Evolutionary conservation across 2,797 vertebrate genomes (phyloP), one percentile per base, ranked within the genome.

Genomic region (Sebastes wilsoni): DNA sequence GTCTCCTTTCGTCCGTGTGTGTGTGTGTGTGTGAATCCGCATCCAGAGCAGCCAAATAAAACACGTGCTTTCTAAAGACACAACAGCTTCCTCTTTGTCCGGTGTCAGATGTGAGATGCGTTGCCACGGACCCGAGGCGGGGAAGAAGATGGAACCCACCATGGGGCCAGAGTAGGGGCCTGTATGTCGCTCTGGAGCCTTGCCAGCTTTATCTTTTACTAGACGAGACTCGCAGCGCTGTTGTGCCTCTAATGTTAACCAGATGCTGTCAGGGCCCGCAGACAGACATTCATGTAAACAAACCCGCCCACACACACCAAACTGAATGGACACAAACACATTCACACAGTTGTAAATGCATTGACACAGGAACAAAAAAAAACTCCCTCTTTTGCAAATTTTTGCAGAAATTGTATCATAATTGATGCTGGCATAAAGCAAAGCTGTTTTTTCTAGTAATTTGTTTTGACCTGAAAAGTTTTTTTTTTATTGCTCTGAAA

Each of bases 31-130:
- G 60, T 62, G 68, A 67, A 25, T 62, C 7, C 70, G 16, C 20
- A 16, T 18, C 20, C 8, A 8, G 46, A 18, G 46, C 66, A 79
- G 46, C 27, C 16, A 49, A 70, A 60, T 67, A 60, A 46, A 77
- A 58, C 3, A 8, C 10, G 4, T 16, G 23, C 5, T 32, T 30
- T 77, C 9, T 14, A 8, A 61, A 68, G 18, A 67, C 60, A 34
- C 68, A 82, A 87, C 79, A 71, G 67, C 49, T 71, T 72, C 62
- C 34, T 84, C 84, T 83, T 81, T 88, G 81, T 88, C 60, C 61
- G 5, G 56, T 9, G 25, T 68, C 8, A 25, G 62, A 84, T 74
- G 28, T 67, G n/a, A 80, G 77, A 72, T 69, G 14, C 23, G 82
- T 36, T 25, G 34, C 34, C 62, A 55, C 20, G 80, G 71, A 78